phyloP scores from a whole-genome alignment of 2,797 vertebrate genomes.

The Lithobates sylvaticus region DNA sequence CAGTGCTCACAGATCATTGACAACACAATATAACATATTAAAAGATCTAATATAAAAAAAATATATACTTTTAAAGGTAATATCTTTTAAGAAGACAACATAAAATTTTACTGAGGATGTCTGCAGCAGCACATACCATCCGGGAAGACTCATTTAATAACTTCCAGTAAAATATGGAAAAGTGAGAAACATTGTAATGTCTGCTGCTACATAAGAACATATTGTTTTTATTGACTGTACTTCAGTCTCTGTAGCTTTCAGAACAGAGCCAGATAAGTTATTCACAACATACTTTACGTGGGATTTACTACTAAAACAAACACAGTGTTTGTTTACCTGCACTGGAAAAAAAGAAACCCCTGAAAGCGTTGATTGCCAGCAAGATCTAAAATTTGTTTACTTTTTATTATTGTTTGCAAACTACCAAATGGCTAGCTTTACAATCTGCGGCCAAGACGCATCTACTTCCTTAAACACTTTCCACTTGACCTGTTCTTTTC shows the following conservation, averaged over 20 bases:
- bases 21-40: too few species aligned
- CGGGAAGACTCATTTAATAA: not conserved
- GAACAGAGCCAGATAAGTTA: constrained; percentile 20
- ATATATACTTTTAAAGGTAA: not conserved
- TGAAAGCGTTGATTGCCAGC: constrained; percentile 50
- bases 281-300: constrained; percentile 47
- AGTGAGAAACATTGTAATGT: not conserved
- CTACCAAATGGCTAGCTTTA: constrained; percentile 60
- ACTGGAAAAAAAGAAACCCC: constrained; percentile 65
- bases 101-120: not conserved
- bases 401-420: constrained; percentile 65
- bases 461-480: constrained; percentile 72
- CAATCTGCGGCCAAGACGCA: constrained; percentile 67
- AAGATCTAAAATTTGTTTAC: constrained; percentile 69
- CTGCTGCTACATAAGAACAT: not conserved
- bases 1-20: too few species aligned
- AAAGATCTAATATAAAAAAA: not conserved
- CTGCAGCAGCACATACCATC: not conserved
- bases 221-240: constrained; percentile 1
- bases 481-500: constrained; percentile 75
- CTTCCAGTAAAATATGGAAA: not conserved
- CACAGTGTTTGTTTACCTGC: constrained; percentile 65
- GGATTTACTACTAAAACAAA: constrained; percentile 45
- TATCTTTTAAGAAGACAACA: not conserved
- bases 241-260: constrained; percentile 8